These are phyloP conservation scores for Notothenia coriiceps DNA, from an alignment of 2,113 vertebrate genomes.

Conservation along the genomic window DNA sequence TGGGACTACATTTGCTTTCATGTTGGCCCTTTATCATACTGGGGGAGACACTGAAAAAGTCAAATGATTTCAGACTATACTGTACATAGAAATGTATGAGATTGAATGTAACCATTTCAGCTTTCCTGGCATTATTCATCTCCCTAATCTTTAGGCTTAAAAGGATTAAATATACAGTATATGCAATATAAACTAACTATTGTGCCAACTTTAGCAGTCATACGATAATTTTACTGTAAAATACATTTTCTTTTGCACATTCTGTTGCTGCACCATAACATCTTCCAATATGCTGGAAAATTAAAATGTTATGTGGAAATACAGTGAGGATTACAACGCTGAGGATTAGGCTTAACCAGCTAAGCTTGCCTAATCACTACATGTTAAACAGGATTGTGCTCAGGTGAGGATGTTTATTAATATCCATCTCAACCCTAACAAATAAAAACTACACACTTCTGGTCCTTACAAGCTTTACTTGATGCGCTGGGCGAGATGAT, in stretches of 20 bases:
- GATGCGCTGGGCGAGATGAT: conserved; percentile 16
- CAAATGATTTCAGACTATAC: conserved; percentile 4
- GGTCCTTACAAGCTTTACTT: conserved; percentile 18
- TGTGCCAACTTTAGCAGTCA: conserved; percentile 25
- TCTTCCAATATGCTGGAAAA: conserved; percentile 51
- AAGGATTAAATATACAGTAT: background rate
- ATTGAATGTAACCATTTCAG: background rate
- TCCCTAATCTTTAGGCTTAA: background rate
- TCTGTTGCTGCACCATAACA: conserved; percentile 11
- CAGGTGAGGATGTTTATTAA: conserved; percentile 74
- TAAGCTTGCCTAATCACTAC: conserved; percentile 70
- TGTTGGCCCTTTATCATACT: conserved; percentile 5
- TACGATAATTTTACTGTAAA: conserved; percentile 19
- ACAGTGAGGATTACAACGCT: conserved; percentile 67
- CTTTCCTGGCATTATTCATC: too few species aligned
- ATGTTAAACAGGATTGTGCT: conserved; percentile 69
- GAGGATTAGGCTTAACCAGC: conserved; percentile 74
- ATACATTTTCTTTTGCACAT: conserved; percentile 19
- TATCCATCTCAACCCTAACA: conserved; percentile 35
- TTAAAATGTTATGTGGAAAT: conserved; percentile 71
- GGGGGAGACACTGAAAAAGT: background rate
- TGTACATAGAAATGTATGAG: background rate
- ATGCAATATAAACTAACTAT: background rate
- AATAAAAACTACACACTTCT: conserved; percentile 19
- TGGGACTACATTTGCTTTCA: conserved; percentile 42